Conservation (phyloP, 2,797 vertebrate genomes). For the Limosa lapponica region DNA sequence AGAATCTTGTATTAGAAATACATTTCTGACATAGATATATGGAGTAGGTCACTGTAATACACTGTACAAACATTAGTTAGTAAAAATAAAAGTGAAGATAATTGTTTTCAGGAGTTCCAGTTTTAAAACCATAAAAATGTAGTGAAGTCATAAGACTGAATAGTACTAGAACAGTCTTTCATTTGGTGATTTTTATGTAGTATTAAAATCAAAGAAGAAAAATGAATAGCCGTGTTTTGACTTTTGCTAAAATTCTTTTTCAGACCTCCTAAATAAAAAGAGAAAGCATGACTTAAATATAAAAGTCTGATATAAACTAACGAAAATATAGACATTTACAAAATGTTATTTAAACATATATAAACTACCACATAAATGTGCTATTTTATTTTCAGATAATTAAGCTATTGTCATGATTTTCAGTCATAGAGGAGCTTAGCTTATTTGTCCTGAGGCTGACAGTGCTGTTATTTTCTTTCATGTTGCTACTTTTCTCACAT, state of each 20-base stretch:
- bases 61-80: neutral
- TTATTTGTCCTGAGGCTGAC: neutral
- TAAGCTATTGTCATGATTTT: neutral
- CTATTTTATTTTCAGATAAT: neutral
- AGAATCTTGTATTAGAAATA: neutral
- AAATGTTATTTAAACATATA: neutral
- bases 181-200: neutral
- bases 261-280: neutral
- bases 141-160: neutral
- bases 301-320: neutral
- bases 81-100: neutral
- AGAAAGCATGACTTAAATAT: neutral
- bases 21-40: neutral
- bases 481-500: neutral
- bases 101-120: neutral
- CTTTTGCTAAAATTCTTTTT: neutral
- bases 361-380: neutral
- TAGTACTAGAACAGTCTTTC: neutral
- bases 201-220: neutral
- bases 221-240: neutral
- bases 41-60: neutral
- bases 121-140: neutral
- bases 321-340: neutral
- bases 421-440: accelerated
- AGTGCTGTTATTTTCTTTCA: neutral